phyloP scores from a whole-genome alignment of 1,140 invertebrate species.

The Ooceraea biroi region DNA sequence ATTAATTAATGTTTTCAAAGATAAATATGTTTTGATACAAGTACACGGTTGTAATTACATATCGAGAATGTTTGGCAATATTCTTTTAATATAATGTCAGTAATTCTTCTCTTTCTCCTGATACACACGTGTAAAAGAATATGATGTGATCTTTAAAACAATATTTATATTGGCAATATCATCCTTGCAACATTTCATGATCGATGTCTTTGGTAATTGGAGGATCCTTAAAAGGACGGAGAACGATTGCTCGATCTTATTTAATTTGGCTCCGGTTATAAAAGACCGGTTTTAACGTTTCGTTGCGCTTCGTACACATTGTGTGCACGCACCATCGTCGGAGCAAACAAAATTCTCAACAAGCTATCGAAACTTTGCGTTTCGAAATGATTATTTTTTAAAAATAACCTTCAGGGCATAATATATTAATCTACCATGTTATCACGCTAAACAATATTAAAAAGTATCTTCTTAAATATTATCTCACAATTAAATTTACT shows the following conservation, averaged over 20 bases:
- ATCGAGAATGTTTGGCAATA: background rate
- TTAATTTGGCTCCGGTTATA: constrained; percentile 38
- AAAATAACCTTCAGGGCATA: background rate
- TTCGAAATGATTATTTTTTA: constrained; percentile 19
- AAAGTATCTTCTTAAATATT: no score
- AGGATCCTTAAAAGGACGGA: constrained; percentile 36
- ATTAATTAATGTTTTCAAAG: background rate
- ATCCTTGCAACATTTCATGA: background rate
- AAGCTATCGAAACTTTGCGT: constrained; percentile 24
- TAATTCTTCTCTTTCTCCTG: background rate
- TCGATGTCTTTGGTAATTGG: constrained; percentile 33
- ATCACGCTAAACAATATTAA: no score
- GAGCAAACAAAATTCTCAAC: background rate
- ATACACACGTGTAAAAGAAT: background rate
- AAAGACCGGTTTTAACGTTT: constrained; percentile 42
- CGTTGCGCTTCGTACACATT: constrained; percentile 19
- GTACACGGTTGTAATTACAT: background rate
- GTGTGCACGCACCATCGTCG: background rate
- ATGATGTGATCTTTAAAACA: background rate
- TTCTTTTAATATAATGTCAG: background rate
- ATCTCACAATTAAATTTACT: no score
- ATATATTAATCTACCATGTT: background rate
- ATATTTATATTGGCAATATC: constrained; percentile 7
- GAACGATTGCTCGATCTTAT: constrained; percentile 44
- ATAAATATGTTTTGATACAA: background rate